Conservation (phyloP, 2,797 vertebrate genomes). For the Cheirogaleus major region DNA sequence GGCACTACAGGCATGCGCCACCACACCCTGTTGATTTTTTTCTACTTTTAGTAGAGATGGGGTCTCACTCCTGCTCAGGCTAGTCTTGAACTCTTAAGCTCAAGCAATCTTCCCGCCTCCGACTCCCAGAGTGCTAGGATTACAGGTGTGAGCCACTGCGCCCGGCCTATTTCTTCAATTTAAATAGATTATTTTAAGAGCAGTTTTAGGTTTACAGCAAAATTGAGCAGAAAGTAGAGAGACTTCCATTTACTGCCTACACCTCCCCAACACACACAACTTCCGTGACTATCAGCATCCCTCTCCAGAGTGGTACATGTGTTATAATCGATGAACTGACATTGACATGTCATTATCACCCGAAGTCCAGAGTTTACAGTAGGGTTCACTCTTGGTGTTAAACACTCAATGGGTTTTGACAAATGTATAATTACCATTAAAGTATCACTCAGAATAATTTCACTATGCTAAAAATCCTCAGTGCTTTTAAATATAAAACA, state of each 20-base stretch:
- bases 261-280: no score
- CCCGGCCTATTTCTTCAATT: background rate
- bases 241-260: background rate
- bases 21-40: no score
- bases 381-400: background rate
- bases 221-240: background rate
- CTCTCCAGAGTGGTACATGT: background rate
- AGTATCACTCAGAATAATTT: background rate
- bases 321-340: background rate
- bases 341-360: background rate
- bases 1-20: background rate
- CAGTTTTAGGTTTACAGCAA: background rate
- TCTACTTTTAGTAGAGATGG: no score
- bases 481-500: background rate
- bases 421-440: background rate
- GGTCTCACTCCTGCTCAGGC: no score
- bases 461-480: background rate
- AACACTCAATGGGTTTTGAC: background rate
- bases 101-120: no score
- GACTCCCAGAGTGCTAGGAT: no score
- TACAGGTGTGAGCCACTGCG: background rate
- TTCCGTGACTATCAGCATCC: background rate
- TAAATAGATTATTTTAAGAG: background rate
- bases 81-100: no score
- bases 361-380: background rate